A percentile compares a stretch with the other conserved stretches of the same genome.
Conservation (phyloP, 2,888 invertebrate species). For the Noctua janthe region DNA sequence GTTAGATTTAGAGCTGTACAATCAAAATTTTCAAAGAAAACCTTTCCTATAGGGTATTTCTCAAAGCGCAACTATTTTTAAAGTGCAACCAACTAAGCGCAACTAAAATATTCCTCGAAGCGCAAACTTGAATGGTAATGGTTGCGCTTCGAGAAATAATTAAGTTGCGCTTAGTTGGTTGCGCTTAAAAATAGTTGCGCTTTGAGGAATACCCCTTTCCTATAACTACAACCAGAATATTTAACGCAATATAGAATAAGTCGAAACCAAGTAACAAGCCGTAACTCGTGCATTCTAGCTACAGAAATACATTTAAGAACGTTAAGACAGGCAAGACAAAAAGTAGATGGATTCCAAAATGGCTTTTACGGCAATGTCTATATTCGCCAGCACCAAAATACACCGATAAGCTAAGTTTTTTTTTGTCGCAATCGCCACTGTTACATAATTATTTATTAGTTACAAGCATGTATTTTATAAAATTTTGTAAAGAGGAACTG, state of each 20-base stretch:
- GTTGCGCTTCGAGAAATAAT: no score
- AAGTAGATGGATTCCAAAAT: not conserved
- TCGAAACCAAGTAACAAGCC: not conserved
- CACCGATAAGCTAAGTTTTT: not conserved
- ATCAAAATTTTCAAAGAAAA: not conserved
- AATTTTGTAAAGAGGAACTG: no score
- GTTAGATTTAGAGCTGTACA: not conserved
- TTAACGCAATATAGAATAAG: not conserved
- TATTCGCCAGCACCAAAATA: not conserved
- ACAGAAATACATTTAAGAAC: not conserved
- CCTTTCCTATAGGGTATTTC: no score
- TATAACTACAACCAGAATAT: not conserved
- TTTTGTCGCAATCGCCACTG: no score
- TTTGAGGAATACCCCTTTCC: no score
- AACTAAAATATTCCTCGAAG: no score
- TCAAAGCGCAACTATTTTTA: no score
- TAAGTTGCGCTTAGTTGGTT: no score
- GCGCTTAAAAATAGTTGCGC: no score
- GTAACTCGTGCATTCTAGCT: not conserved
- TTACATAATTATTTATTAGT: no score
- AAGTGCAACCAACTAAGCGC: no score
- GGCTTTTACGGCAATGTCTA: not conserved
- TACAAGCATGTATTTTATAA: not conserved
- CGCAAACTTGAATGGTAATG: no score
- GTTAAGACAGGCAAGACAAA: not conserved